Base-by-base conservation (phyloP, 1,140 invertebrate genomes). In the Sycophaga agraensis region DNA sequence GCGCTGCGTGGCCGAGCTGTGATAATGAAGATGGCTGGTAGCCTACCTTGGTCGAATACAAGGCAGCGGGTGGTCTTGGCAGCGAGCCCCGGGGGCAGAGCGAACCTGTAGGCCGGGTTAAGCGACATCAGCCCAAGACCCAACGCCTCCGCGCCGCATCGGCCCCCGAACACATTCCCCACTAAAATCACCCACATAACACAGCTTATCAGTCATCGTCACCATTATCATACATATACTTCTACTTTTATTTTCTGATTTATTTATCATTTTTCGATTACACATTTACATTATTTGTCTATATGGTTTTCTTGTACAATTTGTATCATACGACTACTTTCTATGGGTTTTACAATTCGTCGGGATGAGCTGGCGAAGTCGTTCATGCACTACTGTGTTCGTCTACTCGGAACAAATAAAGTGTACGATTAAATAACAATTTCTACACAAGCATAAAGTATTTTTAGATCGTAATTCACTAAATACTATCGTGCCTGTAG, bases 1-100 rank as follows among this genome's bases (percentile, higher is more conserved):
- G 54, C 16, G 22, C 26, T 49, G 45, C 56, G 46, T n/a, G n/a
- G n/a, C n/a, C n/a, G n/a, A n/a, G n/a, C n/a, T n/a, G 34, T 28
- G 35, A 42, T 63, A 73, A 75, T 75, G 73, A 77, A 77, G 72
- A 79, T 77, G 76, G 74, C 75, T 74, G 68, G 65, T 70, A 70
- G 73, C 80, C 80, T 82, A 82, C 81, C 81, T 82, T 82, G 81
- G 72, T 82, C 81, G 77, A 80, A 81, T 69, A 78, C 77, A 81
- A 82, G 77, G 78, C 75, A 78, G 68, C 80, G 79, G 72, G 79
- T 77, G 73, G 75, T 78, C 78, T 80, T 80, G 76, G 76, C 78
- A 74, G 79, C 76, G 74, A 81, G 81, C 75, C 76, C 77, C 77
- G 80, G 80, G 77, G 77, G 79, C 76, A 81, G 76, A 73, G 79